Evolutionary conservation across 2,113 vertebrate genomes (phyloP).

Genomic region (Nannospalax galili): DNA sequence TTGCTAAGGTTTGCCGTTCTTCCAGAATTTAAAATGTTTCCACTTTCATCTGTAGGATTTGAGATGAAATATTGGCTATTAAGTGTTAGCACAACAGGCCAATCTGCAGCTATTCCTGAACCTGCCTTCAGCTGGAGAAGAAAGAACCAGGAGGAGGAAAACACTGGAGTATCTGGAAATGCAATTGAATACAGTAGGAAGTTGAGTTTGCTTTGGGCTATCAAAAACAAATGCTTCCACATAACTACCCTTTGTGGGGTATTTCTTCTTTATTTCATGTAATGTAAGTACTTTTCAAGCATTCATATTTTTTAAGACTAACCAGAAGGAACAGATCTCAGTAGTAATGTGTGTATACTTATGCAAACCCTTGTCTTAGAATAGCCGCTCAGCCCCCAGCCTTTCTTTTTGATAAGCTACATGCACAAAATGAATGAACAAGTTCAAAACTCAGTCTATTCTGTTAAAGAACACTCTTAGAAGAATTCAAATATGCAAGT

Average conservation of each 20-base stretch:
- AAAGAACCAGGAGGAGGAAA: background rate
- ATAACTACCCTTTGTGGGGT: background rate
- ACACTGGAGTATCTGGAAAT: background rate
- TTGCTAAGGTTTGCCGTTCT: background rate
- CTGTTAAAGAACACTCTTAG: slow-evolving; percentile 12
- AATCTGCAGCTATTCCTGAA: background rate
- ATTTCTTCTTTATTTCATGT: background rate
- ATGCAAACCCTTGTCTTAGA: background rate
- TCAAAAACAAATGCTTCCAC: slow-evolving; percentile 51
- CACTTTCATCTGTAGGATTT: background rate
- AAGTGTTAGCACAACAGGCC: background rate
- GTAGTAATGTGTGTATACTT: background rate
- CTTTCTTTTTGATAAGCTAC: background rate
- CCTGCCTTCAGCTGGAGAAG: background rate
- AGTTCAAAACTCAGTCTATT: background rate
- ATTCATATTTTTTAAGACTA: background rate
- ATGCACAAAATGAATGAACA: background rate
- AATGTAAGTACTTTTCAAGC: slow-evolving; percentile 21
- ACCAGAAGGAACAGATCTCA: background rate
- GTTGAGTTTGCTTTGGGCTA: background rate
- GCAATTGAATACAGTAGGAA: background rate
- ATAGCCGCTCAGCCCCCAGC: background rate
- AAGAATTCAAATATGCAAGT: background rate
- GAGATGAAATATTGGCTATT: background rate
- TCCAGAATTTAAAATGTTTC: slow-evolving; percentile 1